Evolutionary conservation across 92 coral and sea anemone genomes (phyloP).

Genomic region (Heliopora coerulea): DNA sequence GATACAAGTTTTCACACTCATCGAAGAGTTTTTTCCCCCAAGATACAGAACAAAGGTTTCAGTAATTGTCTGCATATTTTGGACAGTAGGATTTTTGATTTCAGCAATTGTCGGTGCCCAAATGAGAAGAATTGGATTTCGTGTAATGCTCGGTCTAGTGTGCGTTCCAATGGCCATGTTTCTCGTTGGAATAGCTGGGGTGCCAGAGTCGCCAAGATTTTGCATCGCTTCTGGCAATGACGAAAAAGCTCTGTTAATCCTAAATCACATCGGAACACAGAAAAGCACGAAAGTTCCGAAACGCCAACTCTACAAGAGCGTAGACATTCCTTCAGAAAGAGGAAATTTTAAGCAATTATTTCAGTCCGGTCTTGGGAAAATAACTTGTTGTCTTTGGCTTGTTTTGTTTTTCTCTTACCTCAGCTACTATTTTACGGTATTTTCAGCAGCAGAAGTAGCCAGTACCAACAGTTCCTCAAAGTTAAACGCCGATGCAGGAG

Average conservation of each 20-base stretch:
- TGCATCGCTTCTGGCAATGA: slow-evolving; percentile 20
- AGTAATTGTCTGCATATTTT: neutral
- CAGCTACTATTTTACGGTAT: neutral
- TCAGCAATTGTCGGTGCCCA: neutral
- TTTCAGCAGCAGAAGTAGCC: slow-evolving; percentile 2
- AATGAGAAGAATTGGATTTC: slow-evolving; percentile 1
- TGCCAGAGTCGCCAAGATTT: slow-evolving; percentile 13
- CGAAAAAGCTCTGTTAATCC: slow-evolving; percentile 14
- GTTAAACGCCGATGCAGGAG: neutral
- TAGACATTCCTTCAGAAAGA: neutral
- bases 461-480: neutral
- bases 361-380: slow-evolving; percentile 17
- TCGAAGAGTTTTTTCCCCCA: slow-evolving; percentile 11
- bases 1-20: neutral
- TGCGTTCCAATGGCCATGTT: slow-evolving; percentile 16
- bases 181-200: neutral
- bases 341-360: slow-evolving; percentile 16
- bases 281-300: neutral
- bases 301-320: neutral
- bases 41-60: slow-evolving; percentile 9
- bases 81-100: slow-evolving; percentile 14
- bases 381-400: slow-evolving; percentile 1
- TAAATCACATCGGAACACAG: slow-evolving; percentile 6
- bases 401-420: neutral
- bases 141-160: slow-evolving; percentile 1